Conservation (phyloP, 2,113 vertebrate species). For the Nycticryphes semicollaris region DNA sequence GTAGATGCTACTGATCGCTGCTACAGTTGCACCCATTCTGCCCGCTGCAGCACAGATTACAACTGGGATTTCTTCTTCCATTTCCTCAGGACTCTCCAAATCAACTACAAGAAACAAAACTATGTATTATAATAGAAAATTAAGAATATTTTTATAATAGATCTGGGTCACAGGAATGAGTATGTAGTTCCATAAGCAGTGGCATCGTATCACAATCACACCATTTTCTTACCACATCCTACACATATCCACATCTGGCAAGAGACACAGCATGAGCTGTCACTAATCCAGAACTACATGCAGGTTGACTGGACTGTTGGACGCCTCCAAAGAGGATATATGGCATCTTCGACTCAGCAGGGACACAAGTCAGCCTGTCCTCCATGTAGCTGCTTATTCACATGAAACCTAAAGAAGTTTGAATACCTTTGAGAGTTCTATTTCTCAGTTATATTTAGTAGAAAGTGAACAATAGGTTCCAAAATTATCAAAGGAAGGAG, state of each 20-base stretch:
- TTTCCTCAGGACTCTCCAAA: slow-evolving; percentile 58
- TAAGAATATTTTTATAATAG: neutral
- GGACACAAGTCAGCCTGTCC: neutral
- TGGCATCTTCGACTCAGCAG: neutral
- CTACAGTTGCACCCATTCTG: slow-evolving; percentile 86
- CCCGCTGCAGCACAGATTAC: slow-evolving; percentile 89
- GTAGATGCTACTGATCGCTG: slow-evolving; percentile 91
- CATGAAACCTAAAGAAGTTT: neutral
- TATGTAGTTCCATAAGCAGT: neutral
- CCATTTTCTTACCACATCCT: neutral
- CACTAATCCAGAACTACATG: neutral
- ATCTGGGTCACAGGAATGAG: neutral
- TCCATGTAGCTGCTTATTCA: neutral
- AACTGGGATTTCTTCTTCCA: slow-evolving; percentile 82
- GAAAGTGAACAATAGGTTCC: neutral
- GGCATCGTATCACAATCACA: neutral
- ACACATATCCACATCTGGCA: neutral
- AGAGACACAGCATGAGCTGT: neutral
- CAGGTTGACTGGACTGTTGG: neutral
- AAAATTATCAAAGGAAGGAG: neutral
- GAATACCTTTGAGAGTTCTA: neutral
- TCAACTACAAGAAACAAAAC: slow-evolving; percentile 57
- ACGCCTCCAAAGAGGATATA: neutral
- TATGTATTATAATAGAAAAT: neutral
- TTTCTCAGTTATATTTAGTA: neutral